phyloP scores from a whole-genome alignment of 1,140 invertebrate genomes.

The Epicauta chinensis region DNA sequence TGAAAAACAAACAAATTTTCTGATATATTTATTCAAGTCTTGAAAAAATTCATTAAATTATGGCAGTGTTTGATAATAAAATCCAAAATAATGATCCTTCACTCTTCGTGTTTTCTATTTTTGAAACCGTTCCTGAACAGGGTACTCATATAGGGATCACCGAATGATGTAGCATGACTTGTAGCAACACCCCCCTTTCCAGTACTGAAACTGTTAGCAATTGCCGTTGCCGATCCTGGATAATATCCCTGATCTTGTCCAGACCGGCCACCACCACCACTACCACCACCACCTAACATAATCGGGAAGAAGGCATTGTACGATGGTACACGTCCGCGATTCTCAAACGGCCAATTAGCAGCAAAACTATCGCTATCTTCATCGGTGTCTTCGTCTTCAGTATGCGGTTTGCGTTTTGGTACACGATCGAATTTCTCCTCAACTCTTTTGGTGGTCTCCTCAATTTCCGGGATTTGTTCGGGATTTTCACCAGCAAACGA shows the following conservation, averaged over 20 bases:
- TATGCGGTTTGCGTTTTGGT: slow-evolving; percentile 10
- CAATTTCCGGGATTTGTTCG: background rate
- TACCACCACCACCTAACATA: slow-evolving; percentile 48
- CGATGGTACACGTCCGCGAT: slow-evolving; percentile 30
- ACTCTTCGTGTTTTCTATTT: slow-evolving; percentile 1
- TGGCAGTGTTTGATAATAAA: no score
- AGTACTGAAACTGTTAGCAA: slow-evolving; percentile 65
- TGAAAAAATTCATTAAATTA: no score
- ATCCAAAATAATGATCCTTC: no score
- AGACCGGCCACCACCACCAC: slow-evolving; percentile 36
- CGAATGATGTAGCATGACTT: slow-evolving; percentile 62
- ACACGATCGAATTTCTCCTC: slow-evolving; percentile 14
- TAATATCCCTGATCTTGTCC: slow-evolving; percentile 42
- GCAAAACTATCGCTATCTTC: slow-evolving; percentile 30
- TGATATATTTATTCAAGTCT: no score
- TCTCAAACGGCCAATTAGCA: slow-evolving; percentile 33
- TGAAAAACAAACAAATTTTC: no score
- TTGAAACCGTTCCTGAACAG: slow-evolving; percentile 15
- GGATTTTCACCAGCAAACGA: slow-evolving; percentile 15
- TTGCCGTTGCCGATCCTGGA: slow-evolving; percentile 51
- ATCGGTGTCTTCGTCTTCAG: slow-evolving; percentile 18
- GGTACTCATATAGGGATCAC: slow-evolving; percentile 41
- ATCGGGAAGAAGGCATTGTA: slow-evolving; percentile 56
- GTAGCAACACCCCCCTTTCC: slow-evolving; percentile 59
- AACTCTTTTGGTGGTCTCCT: background rate